Conservation (phyloP, 2,888 invertebrate genomes). For the Nyleta sp. region DNA sequence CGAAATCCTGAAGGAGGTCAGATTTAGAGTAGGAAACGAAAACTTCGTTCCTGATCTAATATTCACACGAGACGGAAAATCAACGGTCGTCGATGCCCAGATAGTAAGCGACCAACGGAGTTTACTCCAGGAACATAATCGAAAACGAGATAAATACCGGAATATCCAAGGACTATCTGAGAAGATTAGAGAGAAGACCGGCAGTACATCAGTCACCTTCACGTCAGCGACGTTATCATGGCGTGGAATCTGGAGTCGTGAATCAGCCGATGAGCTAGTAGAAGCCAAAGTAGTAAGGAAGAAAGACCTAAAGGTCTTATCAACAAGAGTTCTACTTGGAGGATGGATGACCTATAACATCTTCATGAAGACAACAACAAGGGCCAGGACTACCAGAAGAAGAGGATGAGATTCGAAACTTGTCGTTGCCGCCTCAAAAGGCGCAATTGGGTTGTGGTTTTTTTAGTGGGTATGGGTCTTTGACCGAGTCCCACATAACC, state of each 20-base stretch:
- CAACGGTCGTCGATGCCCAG: slow-evolving; percentile 57
- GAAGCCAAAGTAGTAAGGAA: slow-evolving; percentile 2
- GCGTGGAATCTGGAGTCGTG: slow-evolving; percentile 59
- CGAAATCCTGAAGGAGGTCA: not conserved
- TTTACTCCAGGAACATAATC: not conserved
- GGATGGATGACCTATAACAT: not conserved
- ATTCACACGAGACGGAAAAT: not conserved
- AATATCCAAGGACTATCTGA: not conserved
- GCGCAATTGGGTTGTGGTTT: too few species aligned
- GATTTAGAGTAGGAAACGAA: not conserved
- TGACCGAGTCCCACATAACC: too few species aligned
- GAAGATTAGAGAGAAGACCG: not conserved
- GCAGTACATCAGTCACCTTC: slow-evolving; percentile 1
- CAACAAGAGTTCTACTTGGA: slow-evolving; percentile 42
- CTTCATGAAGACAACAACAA: not conserved
- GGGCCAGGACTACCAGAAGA: not conserved
- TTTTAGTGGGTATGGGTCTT: too few species aligned
- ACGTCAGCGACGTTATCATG: slow-evolving; percentile 58
- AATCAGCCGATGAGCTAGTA: slow-evolving; percentile 12
- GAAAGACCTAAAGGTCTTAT: slow-evolving; percentile 39
- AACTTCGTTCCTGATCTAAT: slow-evolving; percentile 51
- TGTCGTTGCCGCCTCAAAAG: too few species aligned
- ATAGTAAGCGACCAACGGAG: slow-evolving; percentile 51
- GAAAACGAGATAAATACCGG: slow-evolving; percentile 34
- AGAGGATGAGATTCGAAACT: too few species aligned